Percentiles rank a stretch among this genome's conserved stretches.
Conservation (phyloP, 1,140 invertebrate species). For the Zaprionus kolodkinae region DNA sequence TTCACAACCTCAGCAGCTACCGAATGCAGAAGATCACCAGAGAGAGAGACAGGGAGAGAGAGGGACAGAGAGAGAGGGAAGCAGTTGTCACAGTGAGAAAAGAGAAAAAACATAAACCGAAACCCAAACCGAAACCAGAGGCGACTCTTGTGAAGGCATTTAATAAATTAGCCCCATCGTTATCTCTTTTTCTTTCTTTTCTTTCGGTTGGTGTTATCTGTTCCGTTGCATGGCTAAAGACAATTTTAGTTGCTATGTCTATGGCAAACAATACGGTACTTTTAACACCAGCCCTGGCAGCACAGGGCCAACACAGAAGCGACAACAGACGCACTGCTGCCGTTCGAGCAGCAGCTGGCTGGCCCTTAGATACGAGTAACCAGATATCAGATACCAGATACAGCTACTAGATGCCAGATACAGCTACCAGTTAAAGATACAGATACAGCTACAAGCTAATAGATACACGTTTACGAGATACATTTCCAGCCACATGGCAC, state of each 20-base stretch:
- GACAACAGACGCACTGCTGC: constrained; percentile 77
- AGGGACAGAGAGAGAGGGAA: not conserved
- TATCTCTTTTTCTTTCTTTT: constrained; percentile 47
- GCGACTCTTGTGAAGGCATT: constrained; percentile 42
- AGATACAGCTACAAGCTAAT: constrained; percentile 27
- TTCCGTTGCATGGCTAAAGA: constrained; percentile 2
- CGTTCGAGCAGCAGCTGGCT: constrained; percentile 77
- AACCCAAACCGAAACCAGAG: not conserved
- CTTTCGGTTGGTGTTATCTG: constrained; percentile 30
- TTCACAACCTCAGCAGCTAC: constrained; percentile 78
- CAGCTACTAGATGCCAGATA: constrained; percentile 44
- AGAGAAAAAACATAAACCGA: not conserved
- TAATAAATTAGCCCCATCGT: constrained; percentile 75
- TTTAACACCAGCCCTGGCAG: constrained; percentile 70
- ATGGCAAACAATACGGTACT: constrained; percentile 82
- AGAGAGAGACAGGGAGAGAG: no score
- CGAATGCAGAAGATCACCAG: constrained; percentile 26
- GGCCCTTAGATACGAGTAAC: constrained; percentile 30
- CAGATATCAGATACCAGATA: constrained; percentile 7
- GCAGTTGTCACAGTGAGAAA: constrained; percentile 58
- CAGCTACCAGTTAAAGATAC: not conserved
- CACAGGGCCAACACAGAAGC: constrained; percentile 74
- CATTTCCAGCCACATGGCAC: constrained; percentile 19
- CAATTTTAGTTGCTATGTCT: constrained; percentile 58
- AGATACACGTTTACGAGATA: constrained; percentile 5